phyloP scores from a whole-genome alignment of 2,797 vertebrate genomes.

The Erpetoichthys calabaricus region DNA sequence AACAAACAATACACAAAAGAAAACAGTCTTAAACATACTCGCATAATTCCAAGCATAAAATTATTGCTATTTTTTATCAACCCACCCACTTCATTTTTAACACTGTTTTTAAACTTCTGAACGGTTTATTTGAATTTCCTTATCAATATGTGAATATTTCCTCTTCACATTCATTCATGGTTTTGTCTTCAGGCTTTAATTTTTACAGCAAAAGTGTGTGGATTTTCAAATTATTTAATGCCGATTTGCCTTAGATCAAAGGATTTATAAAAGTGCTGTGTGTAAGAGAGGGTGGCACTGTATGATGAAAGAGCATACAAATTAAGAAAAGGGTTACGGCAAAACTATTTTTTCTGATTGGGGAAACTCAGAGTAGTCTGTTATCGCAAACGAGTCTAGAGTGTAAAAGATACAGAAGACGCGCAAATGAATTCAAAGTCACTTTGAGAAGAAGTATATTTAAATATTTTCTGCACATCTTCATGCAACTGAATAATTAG shows the following conservation, averaged over 20 bases:
- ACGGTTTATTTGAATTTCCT: background rate
- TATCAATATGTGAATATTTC: background rate
- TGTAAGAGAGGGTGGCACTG: conserved; percentile 8
- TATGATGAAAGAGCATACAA: conserved; percentile 1
- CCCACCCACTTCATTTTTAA: no score
- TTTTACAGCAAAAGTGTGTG: background rate
- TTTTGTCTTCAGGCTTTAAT: conserved; percentile 8
- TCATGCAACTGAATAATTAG: no score
- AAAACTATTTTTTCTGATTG: conserved; percentile 1
- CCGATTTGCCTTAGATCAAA: conserved; percentile 11
- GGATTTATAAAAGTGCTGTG: conserved; percentile 2
- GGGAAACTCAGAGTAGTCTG: background rate
- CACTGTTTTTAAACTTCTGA: background rate
- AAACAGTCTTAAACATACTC: no score
- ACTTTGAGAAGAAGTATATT: no score
- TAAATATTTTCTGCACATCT: no score
- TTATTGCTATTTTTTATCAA: no score
- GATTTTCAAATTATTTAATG: background rate
- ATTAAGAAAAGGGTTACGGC: conserved; percentile 2
- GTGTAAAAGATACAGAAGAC: no score
- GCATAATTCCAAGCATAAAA: no score
- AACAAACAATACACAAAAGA: no score
- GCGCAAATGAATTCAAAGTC: no score
- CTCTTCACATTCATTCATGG: conserved; percentile 2
- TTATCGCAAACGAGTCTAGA: no score